phyloP scores from a whole-genome alignment of 2,888 invertebrate species.

The Microchrysa polita region DNA sequence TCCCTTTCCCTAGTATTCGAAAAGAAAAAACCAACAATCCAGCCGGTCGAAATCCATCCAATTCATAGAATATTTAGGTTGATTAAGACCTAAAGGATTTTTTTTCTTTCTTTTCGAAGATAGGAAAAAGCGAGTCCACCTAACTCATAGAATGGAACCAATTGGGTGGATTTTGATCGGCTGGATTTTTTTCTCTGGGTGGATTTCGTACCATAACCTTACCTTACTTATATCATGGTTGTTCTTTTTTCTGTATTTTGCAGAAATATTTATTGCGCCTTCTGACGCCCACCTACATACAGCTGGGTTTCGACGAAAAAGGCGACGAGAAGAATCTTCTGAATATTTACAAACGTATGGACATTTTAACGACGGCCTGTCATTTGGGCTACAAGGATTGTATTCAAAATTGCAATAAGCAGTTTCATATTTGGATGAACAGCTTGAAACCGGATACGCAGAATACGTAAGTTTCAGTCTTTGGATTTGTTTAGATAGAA shows the following conservation, averaged over 20 bases:
- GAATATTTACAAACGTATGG: conserved; percentile 75
- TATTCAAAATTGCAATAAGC: conserved; percentile 74
- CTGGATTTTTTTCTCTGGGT: too few species aligned
- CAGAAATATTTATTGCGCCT: conserved; percentile 77
- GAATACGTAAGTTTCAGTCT: conserved; percentile 78
- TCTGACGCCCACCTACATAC: conserved; percentile 72
- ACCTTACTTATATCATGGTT: not conserved
- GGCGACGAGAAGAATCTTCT: conserved; percentile 71
- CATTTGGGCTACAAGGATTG: conserved; percentile 79
- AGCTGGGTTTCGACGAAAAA: conserved; percentile 75
- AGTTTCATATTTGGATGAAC: conserved; percentile 81
- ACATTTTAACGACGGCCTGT: conserved; percentile 79
- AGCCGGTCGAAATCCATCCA: too few species aligned
- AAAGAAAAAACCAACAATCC: too few species aligned
- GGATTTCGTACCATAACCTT: not conserved
- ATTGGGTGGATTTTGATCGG: too few species aligned
- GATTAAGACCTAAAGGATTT: too few species aligned
- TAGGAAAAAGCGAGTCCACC: too few species aligned
- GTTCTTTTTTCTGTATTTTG: not conserved
- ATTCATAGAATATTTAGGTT: too few species aligned
- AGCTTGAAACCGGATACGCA: conserved; percentile 75
- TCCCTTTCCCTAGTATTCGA: too few species aligned
- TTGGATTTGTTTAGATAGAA: too few species aligned
- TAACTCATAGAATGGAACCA: too few species aligned
- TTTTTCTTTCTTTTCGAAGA: too few species aligned